A percentile compares a stretch with the other conserved stretches of the same genome.
Evolutionary conservation across 2,888 invertebrate species (phyloP).

Genomic region (Brachyptera putata): DNA sequence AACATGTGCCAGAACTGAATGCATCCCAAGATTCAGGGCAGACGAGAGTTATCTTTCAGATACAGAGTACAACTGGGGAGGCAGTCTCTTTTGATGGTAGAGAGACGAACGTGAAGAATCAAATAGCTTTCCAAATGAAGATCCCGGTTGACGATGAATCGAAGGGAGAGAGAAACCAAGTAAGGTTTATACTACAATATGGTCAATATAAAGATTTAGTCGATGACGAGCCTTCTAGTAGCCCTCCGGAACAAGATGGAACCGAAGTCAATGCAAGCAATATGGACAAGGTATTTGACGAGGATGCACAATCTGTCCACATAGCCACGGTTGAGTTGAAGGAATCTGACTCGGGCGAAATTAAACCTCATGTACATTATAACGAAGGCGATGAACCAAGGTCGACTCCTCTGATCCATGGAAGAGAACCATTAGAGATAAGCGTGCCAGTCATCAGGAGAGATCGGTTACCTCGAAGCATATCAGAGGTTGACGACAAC

Average conservation of each 20-base stretch:
- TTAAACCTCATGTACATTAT: no score
- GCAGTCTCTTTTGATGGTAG: no score
- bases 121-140: not conserved
- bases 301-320: not conserved
- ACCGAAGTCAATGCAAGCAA: no score
- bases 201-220: no score
- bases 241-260: no score
- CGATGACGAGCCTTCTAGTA: no score
- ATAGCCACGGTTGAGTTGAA: not conserved
- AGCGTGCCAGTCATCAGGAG: not conserved
- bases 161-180: no score
- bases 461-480: not conserved
- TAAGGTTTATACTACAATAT: no score
- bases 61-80: not conserved
- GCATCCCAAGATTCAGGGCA: not conserved
- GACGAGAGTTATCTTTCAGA: not conserved
- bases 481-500: no score
- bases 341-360: not conserved
- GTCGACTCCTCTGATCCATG: not conserved
- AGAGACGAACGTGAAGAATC: not conserved
- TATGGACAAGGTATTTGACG: no score
- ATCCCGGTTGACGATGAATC: not conserved
- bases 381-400: not conserved
- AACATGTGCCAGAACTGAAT: no score
- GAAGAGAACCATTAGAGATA: not conserved